phyloP scores from a whole-genome alignment of 2,888 invertebrate species.

The Erebia ligea region DNA sequence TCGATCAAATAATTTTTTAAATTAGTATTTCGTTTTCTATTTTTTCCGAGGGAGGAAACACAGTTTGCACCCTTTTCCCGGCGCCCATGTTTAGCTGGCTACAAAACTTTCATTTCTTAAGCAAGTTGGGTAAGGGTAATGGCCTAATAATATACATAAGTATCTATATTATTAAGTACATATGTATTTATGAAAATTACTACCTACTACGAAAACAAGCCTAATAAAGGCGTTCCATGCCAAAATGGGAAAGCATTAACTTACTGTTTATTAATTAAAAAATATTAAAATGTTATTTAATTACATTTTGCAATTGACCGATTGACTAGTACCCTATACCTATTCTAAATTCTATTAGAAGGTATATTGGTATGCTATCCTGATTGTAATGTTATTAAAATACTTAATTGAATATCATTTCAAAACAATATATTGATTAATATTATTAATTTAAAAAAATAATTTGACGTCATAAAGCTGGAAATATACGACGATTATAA shows the following conservation, averaged over 20 bases:
- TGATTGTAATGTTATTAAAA: background rate
- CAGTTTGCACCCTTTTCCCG: too few species aligned
- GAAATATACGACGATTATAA: too few species aligned
- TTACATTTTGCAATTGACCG: slow-evolving; percentile 73
- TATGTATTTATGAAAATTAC: slow-evolving; percentile 47
- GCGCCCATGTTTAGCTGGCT: too few species aligned
- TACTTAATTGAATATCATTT: too few species aligned
- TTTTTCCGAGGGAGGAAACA: too few species aligned
- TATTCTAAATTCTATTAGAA: slow-evolving; percentile 53
- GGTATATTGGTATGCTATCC: background rate
- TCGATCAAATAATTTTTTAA: too few species aligned
- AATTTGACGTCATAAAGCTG: too few species aligned
- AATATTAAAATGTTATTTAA: slow-evolving; percentile 48
- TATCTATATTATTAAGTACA: slow-evolving; percentile 26
- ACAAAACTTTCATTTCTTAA: too few species aligned
- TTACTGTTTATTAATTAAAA: slow-evolving; percentile 55
- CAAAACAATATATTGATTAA: too few species aligned
- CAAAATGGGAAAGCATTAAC: slow-evolving; percentile 65
- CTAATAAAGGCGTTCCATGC: slow-evolving; percentile 53
- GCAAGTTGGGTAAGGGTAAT: too few species aligned
- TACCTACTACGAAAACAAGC: slow-evolving; percentile 66
- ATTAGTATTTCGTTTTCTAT: too few species aligned
- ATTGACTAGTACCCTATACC: slow-evolving; percentile 51
- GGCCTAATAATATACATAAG: slow-evolving; percentile 5
- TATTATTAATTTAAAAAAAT: too few species aligned